Conservation (phyloP, 2,113 vertebrate species). For the Diadophis punctatus region DNA sequence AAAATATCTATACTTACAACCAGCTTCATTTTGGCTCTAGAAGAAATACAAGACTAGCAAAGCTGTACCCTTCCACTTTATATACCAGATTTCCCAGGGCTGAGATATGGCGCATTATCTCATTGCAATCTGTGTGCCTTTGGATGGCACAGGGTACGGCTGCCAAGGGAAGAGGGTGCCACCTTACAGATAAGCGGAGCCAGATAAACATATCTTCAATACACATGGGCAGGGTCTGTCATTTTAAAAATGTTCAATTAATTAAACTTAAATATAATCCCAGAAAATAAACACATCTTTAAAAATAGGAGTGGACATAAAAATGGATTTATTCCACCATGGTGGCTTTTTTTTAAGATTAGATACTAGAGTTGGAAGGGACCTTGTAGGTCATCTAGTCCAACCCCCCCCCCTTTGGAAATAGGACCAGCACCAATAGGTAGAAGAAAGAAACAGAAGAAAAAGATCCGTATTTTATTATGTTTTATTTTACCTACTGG, state of each 20-base stretch:
- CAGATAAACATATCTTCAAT: conserved; percentile 6
- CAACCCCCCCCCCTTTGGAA: no score
- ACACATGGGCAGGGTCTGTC: conserved; percentile 10
- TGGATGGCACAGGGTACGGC: not conserved
- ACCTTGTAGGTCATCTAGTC: no score
- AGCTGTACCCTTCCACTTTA: conserved; percentile 44
- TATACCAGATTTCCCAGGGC: conserved; percentile 51
- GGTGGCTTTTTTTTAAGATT: no score
- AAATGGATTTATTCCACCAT: not conserved
- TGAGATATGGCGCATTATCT: conserved; percentile 43
- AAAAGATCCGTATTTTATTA: not conserved
- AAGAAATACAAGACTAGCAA: not conserved
- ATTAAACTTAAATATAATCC: not conserved
- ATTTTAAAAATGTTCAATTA: not conserved
- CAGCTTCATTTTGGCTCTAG: conserved; percentile 53
- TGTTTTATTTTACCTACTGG: not conserved
- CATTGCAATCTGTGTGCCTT: conserved; percentile 16
- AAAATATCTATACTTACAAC: conserved; percentile 49
- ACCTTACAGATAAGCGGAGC: not conserved
- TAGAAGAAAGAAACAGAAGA: not conserved
- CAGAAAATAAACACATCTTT: not conserved
- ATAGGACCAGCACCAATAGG: not conserved
- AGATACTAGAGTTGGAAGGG: no score
- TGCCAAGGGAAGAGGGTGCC: conserved; percentile 20
- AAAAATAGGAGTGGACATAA: not conserved